Conservation (phyloP, 2,797 vertebrate genomes). For the Gymnothorax reevesii region DNA sequence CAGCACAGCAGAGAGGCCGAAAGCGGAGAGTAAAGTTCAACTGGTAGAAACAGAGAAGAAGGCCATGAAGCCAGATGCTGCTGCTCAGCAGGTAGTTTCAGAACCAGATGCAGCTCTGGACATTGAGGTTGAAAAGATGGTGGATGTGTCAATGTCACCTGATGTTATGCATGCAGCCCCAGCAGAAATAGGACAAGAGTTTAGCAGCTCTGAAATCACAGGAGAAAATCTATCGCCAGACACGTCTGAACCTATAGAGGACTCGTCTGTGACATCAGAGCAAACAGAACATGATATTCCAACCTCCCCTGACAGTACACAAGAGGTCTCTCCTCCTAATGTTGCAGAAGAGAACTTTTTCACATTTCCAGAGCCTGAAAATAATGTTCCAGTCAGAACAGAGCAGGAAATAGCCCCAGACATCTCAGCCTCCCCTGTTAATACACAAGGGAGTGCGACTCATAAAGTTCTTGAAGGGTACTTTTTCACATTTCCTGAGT, state of each 20-base stretch:
- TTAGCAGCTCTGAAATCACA: background rate
- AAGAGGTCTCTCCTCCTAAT: constrained; percentile 46
- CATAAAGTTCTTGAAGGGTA: constrained; percentile 39
- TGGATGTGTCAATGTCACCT: background rate
- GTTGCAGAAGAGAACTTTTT: constrained; percentile 32
- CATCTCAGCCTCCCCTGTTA: background rate
- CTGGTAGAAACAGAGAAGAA: constrained; percentile 42
- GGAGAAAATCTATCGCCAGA: constrained; percentile 7
- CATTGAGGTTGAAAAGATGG: constrained; percentile 27
- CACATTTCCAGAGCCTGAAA: constrained; percentile 20
- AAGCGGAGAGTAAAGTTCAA: constrained; percentile 62
- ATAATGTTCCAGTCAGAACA: constrained; percentile 34
- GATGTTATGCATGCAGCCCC: background rate
- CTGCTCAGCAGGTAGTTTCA: constrained; percentile 56
- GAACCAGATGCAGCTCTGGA: constrained; percentile 43
- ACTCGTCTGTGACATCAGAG: constrained; percentile 37
- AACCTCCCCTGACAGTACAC: constrained; percentile 43
- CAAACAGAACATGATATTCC: constrained; percentile 30
- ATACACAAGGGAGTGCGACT: background rate
- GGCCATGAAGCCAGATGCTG: constrained; percentile 52
- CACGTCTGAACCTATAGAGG: constrained; percentile 42
- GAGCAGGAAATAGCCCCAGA: constrained; percentile 50
- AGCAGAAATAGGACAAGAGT: background rate
- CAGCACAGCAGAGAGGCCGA: constrained; percentile 61
- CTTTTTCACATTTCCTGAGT: constrained; percentile 13